phyloP scores from a whole-genome alignment of 1,140 invertebrate genomes.

The Cardiocondyla obscurior region DNA sequence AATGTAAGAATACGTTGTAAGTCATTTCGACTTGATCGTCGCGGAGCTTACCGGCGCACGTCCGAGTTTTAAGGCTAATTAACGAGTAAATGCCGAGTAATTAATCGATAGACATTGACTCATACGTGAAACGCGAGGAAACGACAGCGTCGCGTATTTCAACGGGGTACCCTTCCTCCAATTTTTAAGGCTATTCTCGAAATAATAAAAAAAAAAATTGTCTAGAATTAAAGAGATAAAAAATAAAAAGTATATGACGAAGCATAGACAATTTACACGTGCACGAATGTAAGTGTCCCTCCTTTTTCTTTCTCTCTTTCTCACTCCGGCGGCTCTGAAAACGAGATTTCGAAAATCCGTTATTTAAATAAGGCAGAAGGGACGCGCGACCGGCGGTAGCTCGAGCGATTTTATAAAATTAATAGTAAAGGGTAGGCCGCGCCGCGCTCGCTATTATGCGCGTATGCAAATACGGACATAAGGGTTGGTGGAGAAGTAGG shows the following conservation, averaged over 20 bases:
- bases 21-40: slow-evolving; percentile 27
- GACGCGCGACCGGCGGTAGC: slow-evolving; percentile 72
- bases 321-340: slow-evolving; percentile 71
- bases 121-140: not conserved
- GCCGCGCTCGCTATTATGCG: slow-evolving; percentile 79
- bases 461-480: slow-evolving; percentile 82
- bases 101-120: slow-evolving; percentile 68
- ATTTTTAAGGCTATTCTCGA: not conserved
- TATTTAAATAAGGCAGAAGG: slow-evolving; percentile 82
- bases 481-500: slow-evolving; percentile 54
- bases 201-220: not conserved
- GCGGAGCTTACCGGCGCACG: slow-evolving; percentile 1
- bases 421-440: slow-evolving; percentile 83
- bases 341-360: slow-evolving; percentile 84
- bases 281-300: slow-evolving; percentile 27
- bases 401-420: slow-evolving; percentile 84
- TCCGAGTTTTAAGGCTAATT: slow-evolving; percentile 70
- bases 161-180: too few species aligned
- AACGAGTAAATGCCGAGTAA: slow-evolving; percentile 68
- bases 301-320: too few species aligned
- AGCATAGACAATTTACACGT: slow-evolving; percentile 35
- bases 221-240: not conserved
- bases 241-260: not conserved
- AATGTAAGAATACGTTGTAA: slow-evolving; percentile 32
- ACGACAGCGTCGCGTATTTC: too few species aligned